phyloP scores from a whole-genome alignment of 2,113 vertebrate genomes.

The Condylura cristata region DNA sequence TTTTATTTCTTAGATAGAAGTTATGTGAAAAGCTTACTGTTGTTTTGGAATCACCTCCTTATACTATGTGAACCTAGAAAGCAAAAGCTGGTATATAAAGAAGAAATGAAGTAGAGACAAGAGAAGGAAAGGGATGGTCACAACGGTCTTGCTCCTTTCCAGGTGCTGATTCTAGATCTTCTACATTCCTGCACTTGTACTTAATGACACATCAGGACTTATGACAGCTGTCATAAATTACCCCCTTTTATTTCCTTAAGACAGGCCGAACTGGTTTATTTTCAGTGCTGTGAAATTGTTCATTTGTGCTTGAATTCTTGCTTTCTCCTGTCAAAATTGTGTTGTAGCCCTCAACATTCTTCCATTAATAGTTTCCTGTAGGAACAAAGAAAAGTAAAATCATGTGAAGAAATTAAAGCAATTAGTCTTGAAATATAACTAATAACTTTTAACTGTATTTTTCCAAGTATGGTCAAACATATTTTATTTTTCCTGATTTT shows the following conservation, averaged over 20 bases:
- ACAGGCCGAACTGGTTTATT: neutral
- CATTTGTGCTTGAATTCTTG: slow-evolving; percentile 20
- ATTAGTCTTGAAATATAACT: neutral
- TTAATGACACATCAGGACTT: neutral
- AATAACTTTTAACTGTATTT: neutral
- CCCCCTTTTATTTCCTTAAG: neutral
- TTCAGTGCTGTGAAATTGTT: neutral
- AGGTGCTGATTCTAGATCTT: neutral
- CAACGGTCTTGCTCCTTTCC: neutral
- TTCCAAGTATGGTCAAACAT: neutral
- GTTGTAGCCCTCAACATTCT: neutral
- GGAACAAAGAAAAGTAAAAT: slow-evolving; percentile 25
- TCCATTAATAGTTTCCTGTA: slow-evolving; percentile 8
- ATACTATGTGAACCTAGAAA: neutral
- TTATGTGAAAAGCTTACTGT: neutral
- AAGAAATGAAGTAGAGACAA: neutral
- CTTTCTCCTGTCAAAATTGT: neutral
- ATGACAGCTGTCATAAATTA: neutral
- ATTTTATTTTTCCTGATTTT: neutral
- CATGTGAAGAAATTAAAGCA: neutral
- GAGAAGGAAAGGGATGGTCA: neutral
- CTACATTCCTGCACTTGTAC: neutral
- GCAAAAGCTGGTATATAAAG: neutral
- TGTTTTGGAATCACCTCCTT: neutral
- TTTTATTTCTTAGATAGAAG: neutral